Evolutionary conservation across 2,888 invertebrate genomes (phyloP).

Genomic region (Macrosoma leucophasiata): DNA sequence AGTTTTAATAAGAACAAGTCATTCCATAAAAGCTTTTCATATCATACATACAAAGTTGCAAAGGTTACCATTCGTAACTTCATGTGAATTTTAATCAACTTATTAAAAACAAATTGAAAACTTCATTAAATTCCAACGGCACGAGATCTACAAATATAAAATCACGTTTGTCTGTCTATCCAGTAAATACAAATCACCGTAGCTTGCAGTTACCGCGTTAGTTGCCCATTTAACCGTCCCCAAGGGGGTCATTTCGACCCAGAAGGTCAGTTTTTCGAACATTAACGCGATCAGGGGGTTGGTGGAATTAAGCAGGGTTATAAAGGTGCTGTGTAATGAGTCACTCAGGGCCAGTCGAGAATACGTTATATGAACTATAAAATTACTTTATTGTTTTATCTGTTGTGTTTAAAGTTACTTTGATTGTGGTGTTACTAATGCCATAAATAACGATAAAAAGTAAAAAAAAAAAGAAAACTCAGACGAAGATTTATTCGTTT

Average conservation of each 20-base stretch:
- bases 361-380: too few relatives aligned
- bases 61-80: too few relatives aligned
- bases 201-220: too few relatives aligned
- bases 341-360: slow-evolving; percentile 52
- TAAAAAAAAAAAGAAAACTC: neutral
- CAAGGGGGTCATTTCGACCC: slow-evolving; percentile 52
- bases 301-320: slow-evolving; percentile 53
- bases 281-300: slow-evolving; percentile 66
- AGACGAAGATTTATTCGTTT: neutral
- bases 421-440: neutral
- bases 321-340: slow-evolving; percentile 66
- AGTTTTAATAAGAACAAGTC: too few relatives aligned
- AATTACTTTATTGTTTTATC: slow-evolving; percentile 7
- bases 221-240: slow-evolving; percentile 56
- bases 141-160: too few relatives aligned
- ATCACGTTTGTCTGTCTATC: too few relatives aligned
- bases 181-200: too few relatives aligned
- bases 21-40: too few relatives aligned
- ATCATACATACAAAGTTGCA: too few relatives aligned
- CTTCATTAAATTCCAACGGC: too few relatives aligned
- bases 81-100: too few relatives aligned
- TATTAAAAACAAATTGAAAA: too few relatives aligned
- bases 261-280: slow-evolving; percentile 71
- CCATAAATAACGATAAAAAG: neutral
- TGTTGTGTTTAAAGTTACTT: neutral